Evolutionary conservation across 2,888 invertebrate species (phyloP), one percentile per base, ranked within the genome.

Genomic region (Polymixis lichenea): DNA sequence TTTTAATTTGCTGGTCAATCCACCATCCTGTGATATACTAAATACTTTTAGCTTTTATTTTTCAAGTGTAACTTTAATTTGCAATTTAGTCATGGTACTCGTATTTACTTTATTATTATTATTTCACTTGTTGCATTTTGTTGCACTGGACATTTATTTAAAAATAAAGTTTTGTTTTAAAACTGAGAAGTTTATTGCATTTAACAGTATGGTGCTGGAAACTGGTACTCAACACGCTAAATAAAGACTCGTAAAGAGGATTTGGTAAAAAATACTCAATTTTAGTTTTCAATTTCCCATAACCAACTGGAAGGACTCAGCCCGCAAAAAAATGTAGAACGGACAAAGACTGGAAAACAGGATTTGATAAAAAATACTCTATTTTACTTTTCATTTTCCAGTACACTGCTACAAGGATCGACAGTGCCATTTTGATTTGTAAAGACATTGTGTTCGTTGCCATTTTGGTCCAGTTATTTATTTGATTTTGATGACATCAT

Each of bases 1-100:
- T 49, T 51, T n/a, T 38, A 53, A 49, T 64, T 70, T 64, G 32
- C 71, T 79, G 79, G 82, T 83, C 74, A 83, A 80, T 80, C 80
- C 69, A 77, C 56, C 55, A 75, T 73, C 76, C 83, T 83, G 83
- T 83, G 84, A 83, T 83, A 81, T 81, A 79, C 51, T 71, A 71
- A 73, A 79, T 67, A 74, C 65, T 62, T 73, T 73, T 80, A 74
- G 76, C 51, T 68, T 78, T 76, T 79, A 71, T 75, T 72, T 72
- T 62, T 43, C 60, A 82, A 62, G 7, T 61, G 46, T 77, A 58
- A 65, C 9, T 70, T 73, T 61, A 22, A 55, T 64, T 80, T 80
- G 25, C 66, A 70, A 78, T 66, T 72, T 60, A 69, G 60, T 74
- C 53, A 56, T 69, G 53, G 25, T 58, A 38, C 58, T 60, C 32